Evolutionary conservation across 2,797 vertebrate genomes (phyloP), one percentile per base, ranked within the genome.

Genomic region (Cossypha polioptera): DNA sequence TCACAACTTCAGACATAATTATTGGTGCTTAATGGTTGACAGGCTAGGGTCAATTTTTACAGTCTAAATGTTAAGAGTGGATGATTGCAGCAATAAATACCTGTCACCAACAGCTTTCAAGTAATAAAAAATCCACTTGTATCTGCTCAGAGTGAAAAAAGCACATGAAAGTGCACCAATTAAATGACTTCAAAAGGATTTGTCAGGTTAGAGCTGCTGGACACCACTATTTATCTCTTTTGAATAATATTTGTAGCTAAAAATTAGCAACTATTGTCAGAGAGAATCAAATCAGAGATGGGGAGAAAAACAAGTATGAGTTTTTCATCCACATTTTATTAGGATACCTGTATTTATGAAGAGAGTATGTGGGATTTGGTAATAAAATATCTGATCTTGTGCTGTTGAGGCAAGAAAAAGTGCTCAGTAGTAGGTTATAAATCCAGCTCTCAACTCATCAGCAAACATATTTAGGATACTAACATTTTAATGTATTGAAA

Each of bases 21-120:
- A 95, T 81, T 93, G 67, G n/a, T 91, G 63, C 83, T 92, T 86
- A 94, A 96, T 83, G 80, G 72, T 80, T 92, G 87, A 85, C 83
- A 90, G 59, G 66, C 25, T 86, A 18, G 65, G 91, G 92, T 94
- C 77, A 94, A 9, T 75, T 96, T 96, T 94, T 96, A 77, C 55
- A 78, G 51, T 88, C 75, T 90, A 93, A 92, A 93, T 90, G 67
- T 90, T 96, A 89, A 86, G 48, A 91, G 72, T 66, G 63, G 71
- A 89, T 86, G 73, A 91, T 83, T 88, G 51, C 74, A 90, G 62
- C 78, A 58, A 91, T 95, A 92, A 95, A 95, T 94, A 89, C 31
- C 57, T 88, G 82, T 73, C 82, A 92, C 87, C 72, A 93, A 81
- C 53, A 72, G 59, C 73, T 96, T 96, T 92, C 59, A 92, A 84